Conservation (phyloP, 2,113 vertebrate species). For the Myrmecobius fasciatus region DNA sequence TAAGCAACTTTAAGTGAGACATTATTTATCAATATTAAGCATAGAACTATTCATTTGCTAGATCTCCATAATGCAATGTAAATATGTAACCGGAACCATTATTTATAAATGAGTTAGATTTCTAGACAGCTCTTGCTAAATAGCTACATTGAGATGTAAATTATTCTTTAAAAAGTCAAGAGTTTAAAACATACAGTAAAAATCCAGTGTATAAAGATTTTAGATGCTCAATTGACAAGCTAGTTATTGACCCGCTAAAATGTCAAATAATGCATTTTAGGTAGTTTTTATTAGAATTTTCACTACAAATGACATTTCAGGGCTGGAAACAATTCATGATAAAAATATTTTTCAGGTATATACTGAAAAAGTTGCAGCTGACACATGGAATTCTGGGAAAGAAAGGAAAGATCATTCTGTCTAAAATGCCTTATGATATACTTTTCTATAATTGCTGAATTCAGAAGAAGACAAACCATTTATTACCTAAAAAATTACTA, state of each 20-base stretch:
- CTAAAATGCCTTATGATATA: not conserved
- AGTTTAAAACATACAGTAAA: slow-evolving; percentile 54
- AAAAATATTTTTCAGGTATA: slow-evolving; percentile 42
- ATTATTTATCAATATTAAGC: slow-evolving; percentile 71
- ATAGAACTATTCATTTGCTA: slow-evolving; percentile 39
- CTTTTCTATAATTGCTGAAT: not conserved
- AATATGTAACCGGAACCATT: slow-evolving; percentile 54
- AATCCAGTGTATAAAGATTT: slow-evolving; percentile 71
- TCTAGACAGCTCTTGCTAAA: slow-evolving; percentile 60
- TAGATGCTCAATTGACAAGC: slow-evolving; percentile 61
- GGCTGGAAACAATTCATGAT: slow-evolving; percentile 46
- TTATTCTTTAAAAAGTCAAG: slow-evolving; percentile 56
- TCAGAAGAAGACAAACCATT: not conserved
- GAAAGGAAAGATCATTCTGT: slow-evolving; percentile 18
- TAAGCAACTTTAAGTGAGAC: slow-evolving; percentile 53
- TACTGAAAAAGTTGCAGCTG: slow-evolving; percentile 40
- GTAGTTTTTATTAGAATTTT: slow-evolving; percentile 68
- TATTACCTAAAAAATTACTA: not conserved
- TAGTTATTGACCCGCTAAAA: slow-evolving; percentile 66
- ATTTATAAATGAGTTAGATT: slow-evolving; percentile 61
- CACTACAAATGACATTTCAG: slow-evolving; percentile 58
- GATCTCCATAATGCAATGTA: slow-evolving; percentile 22
- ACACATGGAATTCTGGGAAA: slow-evolving; percentile 39
- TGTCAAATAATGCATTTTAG: slow-evolving; percentile 63
- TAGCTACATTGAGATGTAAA: slow-evolving; percentile 28